A percentile compares a stretch with the other conserved stretches of the same genome.
These are phyloP conservation scores for Odontophorus gujanensis DNA, from an alignment of 2,113 vertebrate genomes.

Conservation along the genomic window DNA sequence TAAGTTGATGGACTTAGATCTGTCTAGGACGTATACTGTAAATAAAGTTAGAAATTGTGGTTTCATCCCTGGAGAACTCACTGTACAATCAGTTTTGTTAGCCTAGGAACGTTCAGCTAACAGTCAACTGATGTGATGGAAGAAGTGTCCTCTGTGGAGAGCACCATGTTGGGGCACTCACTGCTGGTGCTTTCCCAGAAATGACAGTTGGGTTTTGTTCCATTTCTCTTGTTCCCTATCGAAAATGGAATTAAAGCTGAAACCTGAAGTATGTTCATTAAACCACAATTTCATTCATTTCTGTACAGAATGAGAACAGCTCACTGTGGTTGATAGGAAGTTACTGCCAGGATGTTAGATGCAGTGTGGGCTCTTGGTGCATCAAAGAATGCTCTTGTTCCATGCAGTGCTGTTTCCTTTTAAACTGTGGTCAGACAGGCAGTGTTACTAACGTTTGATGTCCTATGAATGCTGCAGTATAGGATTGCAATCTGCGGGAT, in stretches of 20 bases:
- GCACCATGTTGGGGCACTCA: constrained; percentile 19
- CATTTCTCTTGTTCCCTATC: neutral
- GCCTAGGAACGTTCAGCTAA: constrained; percentile 51
- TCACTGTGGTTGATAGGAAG: constrained; percentile 25
- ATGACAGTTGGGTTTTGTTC: constrained; percentile 24
- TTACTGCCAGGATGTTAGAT: neutral
- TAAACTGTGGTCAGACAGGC: constrained; percentile 53
- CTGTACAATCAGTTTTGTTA: constrained; percentile 64
- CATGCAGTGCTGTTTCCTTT: constrained; percentile 36
- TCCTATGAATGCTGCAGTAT: constrained; percentile 44
- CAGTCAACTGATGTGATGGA: neutral
- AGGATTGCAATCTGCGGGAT: constrained; percentile 32
- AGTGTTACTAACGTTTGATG: constrained; percentile 63
- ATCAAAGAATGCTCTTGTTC: constrained; percentile 32
- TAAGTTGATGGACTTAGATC: constrained; percentile 78
- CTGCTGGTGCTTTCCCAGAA: neutral
- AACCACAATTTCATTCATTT: constrained; percentile 8
- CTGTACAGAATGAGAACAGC: constrained; percentile 41
- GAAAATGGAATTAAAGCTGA: constrained; percentile 59
- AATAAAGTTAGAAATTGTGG: constrained; percentile 74
- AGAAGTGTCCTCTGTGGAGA: constrained; percentile 48
- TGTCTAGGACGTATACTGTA: constrained; percentile 77
- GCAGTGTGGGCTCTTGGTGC: neutral
- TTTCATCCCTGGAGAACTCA: constrained; percentile 70
- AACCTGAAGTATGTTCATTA: constrained; percentile 27